These are phyloP conservation scores for Scomber japonicus DNA, from an alignment of 2,113 vertebrate genomes.

Conservation along the genomic window DNA sequence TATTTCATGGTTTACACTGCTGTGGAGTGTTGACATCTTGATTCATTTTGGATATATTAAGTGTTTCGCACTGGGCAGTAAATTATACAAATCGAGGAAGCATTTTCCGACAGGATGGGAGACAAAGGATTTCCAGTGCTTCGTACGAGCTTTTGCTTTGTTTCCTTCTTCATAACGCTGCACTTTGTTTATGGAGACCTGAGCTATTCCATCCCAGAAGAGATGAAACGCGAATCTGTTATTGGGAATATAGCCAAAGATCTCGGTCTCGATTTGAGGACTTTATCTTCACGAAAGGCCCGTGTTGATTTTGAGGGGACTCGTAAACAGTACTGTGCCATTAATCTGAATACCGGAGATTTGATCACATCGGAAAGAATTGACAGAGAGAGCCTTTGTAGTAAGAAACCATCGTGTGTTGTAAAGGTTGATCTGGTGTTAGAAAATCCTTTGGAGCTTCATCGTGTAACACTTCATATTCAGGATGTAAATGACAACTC, in stretches of 20 bases:
- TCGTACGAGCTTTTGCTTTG: neutral
- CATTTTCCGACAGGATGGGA: slow-evolving; percentile 27
- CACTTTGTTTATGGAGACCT: slow-evolving; percentile 68
- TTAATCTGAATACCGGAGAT: slow-evolving; percentile 68
- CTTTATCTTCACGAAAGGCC: slow-evolving; percentile 73
- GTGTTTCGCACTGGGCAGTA: neutral
- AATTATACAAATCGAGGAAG: neutral
- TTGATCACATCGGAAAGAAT: slow-evolving; percentile 65
- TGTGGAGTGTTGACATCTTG: neutral
- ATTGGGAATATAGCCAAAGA: slow-evolving; percentile 85
- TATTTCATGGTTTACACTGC: too few relatives aligned
- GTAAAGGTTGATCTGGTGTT: slow-evolving; percentile 74
- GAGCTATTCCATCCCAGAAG: slow-evolving; percentile 80
- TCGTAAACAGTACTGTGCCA: slow-evolving; percentile 44
- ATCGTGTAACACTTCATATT: slow-evolving; percentile 68
- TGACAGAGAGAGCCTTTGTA: slow-evolving; percentile 75
- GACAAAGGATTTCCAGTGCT: slow-evolving; percentile 56
- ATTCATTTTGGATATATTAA: neutral
- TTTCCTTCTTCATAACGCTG: slow-evolving; percentile 31
- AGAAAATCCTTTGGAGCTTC: slow-evolving; percentile 78
- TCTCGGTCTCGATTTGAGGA: slow-evolving; percentile 73
- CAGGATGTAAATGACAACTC: slow-evolving; percentile 82
- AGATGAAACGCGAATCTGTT: slow-evolving; percentile 80
- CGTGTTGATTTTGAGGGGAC: slow-evolving; percentile 59
- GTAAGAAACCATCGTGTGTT: slow-evolving; percentile 63